Evolutionary conservation across 2,113 vertebrate species (phyloP).

Genomic region (Mormyrus lacerda): DNA sequence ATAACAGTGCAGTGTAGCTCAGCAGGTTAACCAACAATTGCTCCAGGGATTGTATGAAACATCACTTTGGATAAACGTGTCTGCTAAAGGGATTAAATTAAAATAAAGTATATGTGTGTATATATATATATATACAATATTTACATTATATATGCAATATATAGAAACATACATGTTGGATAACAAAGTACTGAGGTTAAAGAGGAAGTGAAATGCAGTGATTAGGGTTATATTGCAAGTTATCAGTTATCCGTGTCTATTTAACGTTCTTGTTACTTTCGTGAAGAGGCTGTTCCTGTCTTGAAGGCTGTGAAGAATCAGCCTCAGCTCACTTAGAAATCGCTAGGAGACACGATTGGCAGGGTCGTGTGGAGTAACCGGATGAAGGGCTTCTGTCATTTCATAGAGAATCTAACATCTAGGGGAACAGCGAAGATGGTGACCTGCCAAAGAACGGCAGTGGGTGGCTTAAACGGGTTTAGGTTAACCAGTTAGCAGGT

Average conservation of each 20-base stretch:
- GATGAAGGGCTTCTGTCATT: neutral
- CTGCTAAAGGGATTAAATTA: neutral
- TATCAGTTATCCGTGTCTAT: neutral
- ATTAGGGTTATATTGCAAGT: neutral
- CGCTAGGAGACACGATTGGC: too few relatives aligned
- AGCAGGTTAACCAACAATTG: neutral
- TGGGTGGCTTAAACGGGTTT: neutral
- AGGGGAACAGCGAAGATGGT: neutral
- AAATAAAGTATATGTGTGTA: neutral
- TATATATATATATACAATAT: too few relatives aligned
- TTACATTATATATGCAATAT: neutral
- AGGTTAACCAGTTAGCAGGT: neutral
- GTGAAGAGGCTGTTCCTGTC: too few relatives aligned
- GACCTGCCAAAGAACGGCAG: neutral
- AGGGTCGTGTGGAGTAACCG: neutral
- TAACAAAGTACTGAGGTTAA: neutral
- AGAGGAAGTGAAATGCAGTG: neutral
- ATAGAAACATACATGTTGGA: neutral
- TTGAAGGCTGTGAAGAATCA: neutral
- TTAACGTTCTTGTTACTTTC: neutral
- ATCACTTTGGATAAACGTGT: neutral
- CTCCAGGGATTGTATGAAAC: neutral
- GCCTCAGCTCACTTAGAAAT: neutral
- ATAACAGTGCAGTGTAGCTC: neutral
- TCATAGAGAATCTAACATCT: neutral